Conservation (phyloP, 2,113 vertebrate genomes). For the Martes martes region DNA sequence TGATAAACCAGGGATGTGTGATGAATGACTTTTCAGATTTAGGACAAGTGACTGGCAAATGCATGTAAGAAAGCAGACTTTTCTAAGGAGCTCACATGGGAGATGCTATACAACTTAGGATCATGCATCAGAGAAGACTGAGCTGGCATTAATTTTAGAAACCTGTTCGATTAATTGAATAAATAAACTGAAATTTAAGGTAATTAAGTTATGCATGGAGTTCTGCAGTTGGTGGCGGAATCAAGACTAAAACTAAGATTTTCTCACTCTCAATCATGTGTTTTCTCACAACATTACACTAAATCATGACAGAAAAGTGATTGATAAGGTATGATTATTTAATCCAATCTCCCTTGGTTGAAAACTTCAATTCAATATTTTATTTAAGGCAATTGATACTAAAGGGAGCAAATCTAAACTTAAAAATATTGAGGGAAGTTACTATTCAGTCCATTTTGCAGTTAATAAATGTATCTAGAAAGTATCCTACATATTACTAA, state of each 20-base stretch:
- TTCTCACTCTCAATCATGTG: not conserved
- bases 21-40: not conserved
- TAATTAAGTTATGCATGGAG: constrained; percentile 6
- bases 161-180: not conserved
- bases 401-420: not conserved
- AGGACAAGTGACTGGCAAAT: not conserved
- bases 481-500: not conserved
- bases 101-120: not conserved
- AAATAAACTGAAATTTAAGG: not conserved
- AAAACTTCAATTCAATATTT: constrained; percentile 12
- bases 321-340: not conserved
- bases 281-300: constrained; percentile 4
- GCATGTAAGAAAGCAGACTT: not conserved
- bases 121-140: not conserved
- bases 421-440: constrained; percentile 7
- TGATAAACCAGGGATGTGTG: not conserved
- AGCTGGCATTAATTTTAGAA: not conserved
- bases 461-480: constrained; percentile 31
- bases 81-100: not conserved
- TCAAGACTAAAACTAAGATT: not conserved
- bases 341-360: not conserved
- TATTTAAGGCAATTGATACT: constrained; percentile 14
- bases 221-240: not conserved
- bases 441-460: not conserved
- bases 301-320: not conserved